Base-by-base conservation (phyloP, 2,888 invertebrate genomes). In the Rhyacophila evoluta region DNA sequence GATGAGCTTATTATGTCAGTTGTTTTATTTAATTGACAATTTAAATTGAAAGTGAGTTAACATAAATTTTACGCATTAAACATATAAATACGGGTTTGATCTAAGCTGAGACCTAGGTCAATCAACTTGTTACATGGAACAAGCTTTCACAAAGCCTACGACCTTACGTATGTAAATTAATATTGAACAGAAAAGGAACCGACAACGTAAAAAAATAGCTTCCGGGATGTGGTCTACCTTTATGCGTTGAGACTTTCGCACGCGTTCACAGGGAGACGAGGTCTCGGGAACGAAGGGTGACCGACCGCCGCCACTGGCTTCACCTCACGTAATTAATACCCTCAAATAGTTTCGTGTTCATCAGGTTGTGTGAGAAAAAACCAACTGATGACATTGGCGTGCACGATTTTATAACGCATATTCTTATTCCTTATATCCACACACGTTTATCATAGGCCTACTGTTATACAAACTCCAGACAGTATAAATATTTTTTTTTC, bases 161-260 rank as follows among this genome's bases (percentile, higher is more conserved):
- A 39, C 39, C 39, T 41, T 41, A 41, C n/a, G 55, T 10, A 19
- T 25, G 25, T 55, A 55, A 55, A 55, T 55, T 25, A 55, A 55
- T 55, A 19, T 55, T 25, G 55, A 55, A 8, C 19, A 3, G 19
- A n/a, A n/a, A 55, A 25, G 15, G 25, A 25, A 19, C 25, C 5
- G 3, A 19, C 8, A 25, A 19, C 19, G 55, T 55, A 55, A 55
- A 55, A 38, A 55, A 55, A 55, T 55, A 15, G 15, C 19, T 88
- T 90, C 90, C 89, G 89, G 90, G 90, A 90, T 89, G 89, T 89
- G 86, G 87, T 85, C 55, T 69, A 39, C 73, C 87, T 85, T 85
- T 85, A 85, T 88, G 86, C 86, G 84, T 81, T 28, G 81, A 79
- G 83, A 84, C 87, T 87, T 88, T 88, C 88, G 88, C 88, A 88